These are phyloP conservation scores for Sebastes oblongus DNA, from an alignment of 2,797 vertebrate species.

Conservation along the genomic window DNA sequence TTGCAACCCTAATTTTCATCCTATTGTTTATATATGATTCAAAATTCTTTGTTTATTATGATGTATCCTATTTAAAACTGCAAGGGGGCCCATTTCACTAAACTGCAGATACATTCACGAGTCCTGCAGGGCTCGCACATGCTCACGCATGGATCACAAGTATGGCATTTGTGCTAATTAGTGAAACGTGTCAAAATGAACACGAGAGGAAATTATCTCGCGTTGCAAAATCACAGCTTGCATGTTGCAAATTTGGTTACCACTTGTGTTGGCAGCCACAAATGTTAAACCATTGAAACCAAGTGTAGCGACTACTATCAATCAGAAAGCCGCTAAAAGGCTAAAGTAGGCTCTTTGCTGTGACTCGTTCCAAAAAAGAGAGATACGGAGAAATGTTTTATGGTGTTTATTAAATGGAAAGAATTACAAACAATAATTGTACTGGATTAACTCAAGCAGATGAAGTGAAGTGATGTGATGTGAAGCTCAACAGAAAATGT, in stretches of 20 bases:
- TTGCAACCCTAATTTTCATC: not conserved
- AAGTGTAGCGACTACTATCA: too few species aligned
- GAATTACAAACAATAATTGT: too few species aligned
- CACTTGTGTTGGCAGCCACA: not conserved
- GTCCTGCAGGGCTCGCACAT: not conserved
- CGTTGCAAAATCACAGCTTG: not conserved
- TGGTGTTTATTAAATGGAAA: too few species aligned
- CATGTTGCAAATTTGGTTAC: not conserved
- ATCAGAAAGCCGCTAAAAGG: too few species aligned
- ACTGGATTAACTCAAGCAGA: too few species aligned
- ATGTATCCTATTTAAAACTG: not conserved
- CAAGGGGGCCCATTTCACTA: not conserved
- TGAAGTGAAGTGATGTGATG: too few species aligned
- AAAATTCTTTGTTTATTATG: not conserved
- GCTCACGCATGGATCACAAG: not conserved
- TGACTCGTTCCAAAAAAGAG: too few species aligned
- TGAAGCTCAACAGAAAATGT: too few species aligned
- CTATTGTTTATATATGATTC: not conserved
- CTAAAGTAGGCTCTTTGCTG: too few species aligned
- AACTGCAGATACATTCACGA: not conserved
- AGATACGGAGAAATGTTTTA: rapidly evolving
- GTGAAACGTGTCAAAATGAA: not conserved
- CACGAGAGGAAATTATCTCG: not conserved
- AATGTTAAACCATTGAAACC: not conserved
- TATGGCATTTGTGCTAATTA: not conserved